These are phyloP conservation scores for Heterodera carotae DNA, from an alignment of 1,140 invertebrate genomes.

Conservation along the genomic window DNA sequence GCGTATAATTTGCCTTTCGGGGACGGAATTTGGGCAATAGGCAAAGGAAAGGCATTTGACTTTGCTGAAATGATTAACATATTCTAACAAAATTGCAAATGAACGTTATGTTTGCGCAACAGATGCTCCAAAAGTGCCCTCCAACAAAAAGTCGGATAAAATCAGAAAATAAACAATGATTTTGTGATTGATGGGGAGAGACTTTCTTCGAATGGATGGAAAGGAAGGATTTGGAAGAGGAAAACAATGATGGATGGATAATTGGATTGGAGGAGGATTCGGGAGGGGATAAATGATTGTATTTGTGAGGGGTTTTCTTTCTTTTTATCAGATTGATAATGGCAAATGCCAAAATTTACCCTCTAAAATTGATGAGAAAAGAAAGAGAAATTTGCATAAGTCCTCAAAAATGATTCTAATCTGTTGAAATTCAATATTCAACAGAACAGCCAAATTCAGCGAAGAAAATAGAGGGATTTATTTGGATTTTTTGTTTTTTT, in stretches of 20 bases:
- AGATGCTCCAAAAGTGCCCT: too few species aligned
- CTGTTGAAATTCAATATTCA: neutral
- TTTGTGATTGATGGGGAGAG: too few species aligned
- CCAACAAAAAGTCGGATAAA: too few species aligned
- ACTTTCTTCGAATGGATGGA: neutral
- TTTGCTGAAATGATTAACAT: too few species aligned
- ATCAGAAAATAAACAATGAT: too few species aligned
- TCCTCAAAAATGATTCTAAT: too few species aligned
- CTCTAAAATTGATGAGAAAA: too few species aligned
- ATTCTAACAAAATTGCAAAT: too few species aligned
- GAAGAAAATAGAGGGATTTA: neutral
- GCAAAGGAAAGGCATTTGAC: neutral
- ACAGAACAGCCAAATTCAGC: neutral
- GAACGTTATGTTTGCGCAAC: too few species aligned
- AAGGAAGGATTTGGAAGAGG: neutral
- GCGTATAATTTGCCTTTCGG: neutral
- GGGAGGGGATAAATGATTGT: neutral
- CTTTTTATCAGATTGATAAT: neutral
- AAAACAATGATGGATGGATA: neutral
- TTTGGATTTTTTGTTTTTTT: neutral
- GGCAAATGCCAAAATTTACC: too few species aligned
- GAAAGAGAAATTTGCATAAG: neutral
- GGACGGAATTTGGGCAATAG: neutral
- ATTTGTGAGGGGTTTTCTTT: neutral
- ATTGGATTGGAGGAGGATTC: neutral